Percentiles rank a stretch among this genome's conserved stretches.
phyloP scores from a whole-genome alignment of 1,140 invertebrate species.

The Philotrypesis tridentata region DNA sequence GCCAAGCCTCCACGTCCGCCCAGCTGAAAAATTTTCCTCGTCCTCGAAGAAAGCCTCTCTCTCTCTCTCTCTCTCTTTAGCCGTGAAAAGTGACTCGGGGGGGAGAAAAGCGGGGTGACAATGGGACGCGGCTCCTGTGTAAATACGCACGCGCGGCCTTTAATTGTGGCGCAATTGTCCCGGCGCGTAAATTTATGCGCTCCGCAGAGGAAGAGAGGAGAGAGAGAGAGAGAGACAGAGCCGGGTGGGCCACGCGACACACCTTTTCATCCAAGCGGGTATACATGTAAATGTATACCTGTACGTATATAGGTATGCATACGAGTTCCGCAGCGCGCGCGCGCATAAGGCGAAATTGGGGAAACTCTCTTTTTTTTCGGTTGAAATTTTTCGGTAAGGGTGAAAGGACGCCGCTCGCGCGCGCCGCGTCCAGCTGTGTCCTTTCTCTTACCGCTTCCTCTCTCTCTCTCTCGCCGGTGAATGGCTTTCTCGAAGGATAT shows the following conservation, averaged over 20 bases:
- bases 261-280: too few species aligned
- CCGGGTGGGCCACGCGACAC: constrained; percentile 44
- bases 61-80: too few species aligned
- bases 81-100: not conserved
- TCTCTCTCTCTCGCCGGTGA: too few species aligned
- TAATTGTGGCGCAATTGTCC: constrained; percentile 42
- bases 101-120: not conserved
- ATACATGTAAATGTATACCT: too few species aligned
- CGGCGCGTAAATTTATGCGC: constrained; percentile 32
- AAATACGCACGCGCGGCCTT: constrained; percentile 7
- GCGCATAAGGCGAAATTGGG: too few species aligned
- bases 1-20: not conserved
- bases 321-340: too few species aligned
- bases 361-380: constrained; percentile 13
- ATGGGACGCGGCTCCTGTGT: constrained; percentile 18
- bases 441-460: constrained; percentile 37
- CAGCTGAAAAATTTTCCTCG: constrained; percentile 18
- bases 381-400: not conserved
- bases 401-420: too few species aligned
- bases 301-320: too few species aligned
- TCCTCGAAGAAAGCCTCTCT: not conserved
- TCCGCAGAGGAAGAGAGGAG: too few species aligned
- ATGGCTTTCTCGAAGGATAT: constrained; percentile 33
- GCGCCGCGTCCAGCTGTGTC: constrained; percentile 36
- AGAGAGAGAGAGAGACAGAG: too few species aligned